Evolutionary conservation across 2,888 invertebrate species (phyloP), one percentile per base, ranked within the genome.

Genomic region (Melanostoma mellinum): DNA sequence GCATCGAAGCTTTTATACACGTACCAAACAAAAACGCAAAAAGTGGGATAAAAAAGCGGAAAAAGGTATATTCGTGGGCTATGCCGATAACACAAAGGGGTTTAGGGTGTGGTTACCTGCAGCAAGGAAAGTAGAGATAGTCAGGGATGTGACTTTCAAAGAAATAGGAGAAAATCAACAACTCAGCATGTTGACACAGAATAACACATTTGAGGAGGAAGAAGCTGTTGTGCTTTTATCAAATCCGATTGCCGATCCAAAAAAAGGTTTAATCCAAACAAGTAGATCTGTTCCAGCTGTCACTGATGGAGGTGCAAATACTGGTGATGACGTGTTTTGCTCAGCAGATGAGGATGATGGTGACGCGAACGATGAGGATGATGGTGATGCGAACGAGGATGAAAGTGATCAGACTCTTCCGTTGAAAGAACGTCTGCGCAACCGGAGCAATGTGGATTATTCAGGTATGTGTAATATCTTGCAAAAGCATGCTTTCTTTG

Each of bases 11-110:
- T 6, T 74, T 60, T 33, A 61, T 72, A 4, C 72, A 85, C 32
- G 35, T 75, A 42, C 75, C 30, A 46, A 79, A 32, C 53, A 79
- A 55, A 84, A 71, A 44, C 38, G 84, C 3, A 48, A 50, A 3
- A 85, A 85, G 52, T 72, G 71, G 42, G 71, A 65, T 68, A 40
- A 44, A 3, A 56, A 77, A 55, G 40, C 71, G 3, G 60, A 40
- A 53, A 63, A 71, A 56, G 55, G 53, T n/a, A 44, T 67, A 63
- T 76, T 79, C 52, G 56, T 80, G 6, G 76, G 72, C 2, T 85
- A 80, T 68, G 55, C 38, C 6, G 77, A 82, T 4, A 38, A 60
- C 40, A 68, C 53, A 1, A 85, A 76, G 52, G 75, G 65, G 8
- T 75, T 68, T 50, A 58, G 82, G 33, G 58, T 82, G 6, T 81